Evolutionary conservation across 2,888 invertebrate species (phyloP), one percentile per base, ranked within the genome.

Genomic region (Apamea epomidion): DNA sequence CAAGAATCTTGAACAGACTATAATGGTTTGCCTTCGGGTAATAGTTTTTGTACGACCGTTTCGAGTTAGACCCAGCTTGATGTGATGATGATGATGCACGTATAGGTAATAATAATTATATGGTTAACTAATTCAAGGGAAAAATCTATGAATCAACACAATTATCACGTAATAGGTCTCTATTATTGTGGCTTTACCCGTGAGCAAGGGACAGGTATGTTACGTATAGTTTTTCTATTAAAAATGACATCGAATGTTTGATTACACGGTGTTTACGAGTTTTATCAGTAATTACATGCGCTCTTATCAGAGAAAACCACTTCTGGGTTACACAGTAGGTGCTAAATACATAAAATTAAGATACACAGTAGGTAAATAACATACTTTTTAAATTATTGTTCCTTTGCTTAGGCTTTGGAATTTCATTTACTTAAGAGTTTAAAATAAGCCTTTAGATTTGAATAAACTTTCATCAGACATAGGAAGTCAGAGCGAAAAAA

Each of bases 291-390:
- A 79, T 80, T 76, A 77, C 72, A 68, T 75, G 79, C 68, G 68
- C 21, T 74, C 71, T 88, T 89, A 88, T 89, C 88, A 82, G 71
- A 83, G 76, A 87, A 76, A 78, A 68, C 87, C 62, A 83, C 77
- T 82, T 79, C 54, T 81, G 54, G 14, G 72, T 76, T 73, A 80
- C 78, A 81, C 18, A 60, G 78, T 32, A 80, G 74, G 72, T 58
- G 70, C 82, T 81, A 65, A 67, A 81, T 78, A 85, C 80, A 82
- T 85, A 78, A 70, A 78, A 87, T 78, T 74, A 74, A 64, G 75
- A 14, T 69, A 21, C 42, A 64, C 18, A 21, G 60, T 65, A 73
- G n/a, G 21, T 18, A 14, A 58, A 62, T 32, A 79, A 48, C 45
- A 64, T 58, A 83, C 48, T 69, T 73, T 75, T 58, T 6, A 32